Base-by-base conservation (phyloP, 2,888 invertebrate species). In the Mythimna pallens region DNA sequence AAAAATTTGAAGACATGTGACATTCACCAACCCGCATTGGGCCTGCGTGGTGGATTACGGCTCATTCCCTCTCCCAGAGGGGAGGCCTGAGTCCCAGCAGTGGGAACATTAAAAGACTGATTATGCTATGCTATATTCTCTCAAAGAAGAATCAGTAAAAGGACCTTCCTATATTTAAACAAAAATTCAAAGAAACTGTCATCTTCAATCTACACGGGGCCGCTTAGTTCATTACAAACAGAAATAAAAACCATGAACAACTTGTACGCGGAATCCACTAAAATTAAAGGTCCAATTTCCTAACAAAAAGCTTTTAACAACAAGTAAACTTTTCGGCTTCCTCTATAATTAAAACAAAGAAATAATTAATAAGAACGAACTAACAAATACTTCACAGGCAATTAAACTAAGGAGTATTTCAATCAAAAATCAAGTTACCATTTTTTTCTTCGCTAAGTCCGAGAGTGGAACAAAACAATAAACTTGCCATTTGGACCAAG, bases 311-410 rank as follows among this genome's bases (percentile, higher is more conserved):
- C 68, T 81, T 78, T 71, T 58, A 74, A 6, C 50, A 58, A 66
- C 55, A 68, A 70, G 54, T 63, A 57, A 79, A 82, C 58, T 76
- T 70, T 34, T 54, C 12, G 20, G 14, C 61, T 36, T 52, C 64
- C 50, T 71, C 59, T 63, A 67, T 80, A 64, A 77, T 80, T 80
- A 74, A 69, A 70, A 80, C 59, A 68, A 73, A 43, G 63, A 62
- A 82, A 78, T 82, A 77, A 82, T 82, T 68, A 70, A 74, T 74
- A 63, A 73, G 43, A 70, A 68, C 22, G 25, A 68, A 72, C 67
- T 67, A 71, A 67, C 57, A 64, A 71, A 65, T 50, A 76, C 43
- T 80, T 80, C 34, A 70, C 67, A 66, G 64, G 12, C 72, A 72
- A 80, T 80, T 79, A 73, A 73, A 71, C 40, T 70, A 57, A 40